Evolutionary conservation across 2,113 vertebrate genomes (phyloP), one percentile per base, ranked within the genome.

Genomic region (Gasterosteus nipponicus): DNA sequence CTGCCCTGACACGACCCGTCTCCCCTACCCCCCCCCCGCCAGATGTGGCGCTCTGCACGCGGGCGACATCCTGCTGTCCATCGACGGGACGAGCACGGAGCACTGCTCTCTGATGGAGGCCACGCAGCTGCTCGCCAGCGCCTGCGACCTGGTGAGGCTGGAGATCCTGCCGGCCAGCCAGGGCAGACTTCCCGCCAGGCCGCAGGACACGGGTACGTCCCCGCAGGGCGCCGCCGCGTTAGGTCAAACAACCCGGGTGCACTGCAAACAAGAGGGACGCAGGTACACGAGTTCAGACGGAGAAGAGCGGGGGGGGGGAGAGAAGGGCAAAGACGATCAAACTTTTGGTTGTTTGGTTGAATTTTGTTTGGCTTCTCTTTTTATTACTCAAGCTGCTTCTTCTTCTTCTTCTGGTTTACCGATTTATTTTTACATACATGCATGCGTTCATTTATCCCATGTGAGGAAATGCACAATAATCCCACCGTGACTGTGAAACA

Each of bases 71-170:
- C 94, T 99, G 70, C 94, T 99, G 73, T 96, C 97, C 69, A 99
- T 99, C 10, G 96, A 99, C 4, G 96, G 97, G 56, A 97, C 96
- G 16, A 96, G 96, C 92, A 96, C 96, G 0, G 98, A 98, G 51
- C 96, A 96, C 91, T 99, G 97, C 89, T 97, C 97, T 0, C 85
- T 98, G 38, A 91, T 98, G 75, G 98, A 99, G 82, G 98, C 97
- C 66, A 96, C 96, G 33, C 96, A 98, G 90, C 96, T 99, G 3
- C 92, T 99, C 60, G 94, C 96, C 87, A 96, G 91, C 80, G 95
- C 95, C 39, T 89, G 92, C 0, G 97, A 98, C 68, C 91, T 91
- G 4, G 96, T 98, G 54, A 95, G 95, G 73, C 87, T 99, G 72
- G 97, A 99, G 92, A 96, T 99, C 84, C 68, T 99, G 74, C 96